Conservation (phyloP, 2,797 vertebrate species). For the Lerista edwardsae region DNA sequence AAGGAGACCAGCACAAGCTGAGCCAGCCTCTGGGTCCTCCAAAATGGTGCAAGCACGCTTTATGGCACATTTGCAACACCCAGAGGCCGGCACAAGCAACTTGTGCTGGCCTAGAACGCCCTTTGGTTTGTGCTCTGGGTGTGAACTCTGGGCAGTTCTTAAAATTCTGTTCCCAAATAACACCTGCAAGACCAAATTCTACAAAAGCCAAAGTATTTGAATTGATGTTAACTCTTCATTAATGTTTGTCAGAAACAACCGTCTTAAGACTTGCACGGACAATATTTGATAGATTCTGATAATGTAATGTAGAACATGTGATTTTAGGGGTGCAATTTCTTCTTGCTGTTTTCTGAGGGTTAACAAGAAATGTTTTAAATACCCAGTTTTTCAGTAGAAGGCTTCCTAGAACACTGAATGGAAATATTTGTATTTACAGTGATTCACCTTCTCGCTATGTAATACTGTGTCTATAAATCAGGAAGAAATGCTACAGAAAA, state of each 20-base stretch:
- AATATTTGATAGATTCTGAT: not conserved
- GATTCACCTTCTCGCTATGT: not conserved
- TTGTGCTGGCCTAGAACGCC: too few relatives aligned
- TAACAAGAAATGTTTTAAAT: slow-evolving; percentile 6
- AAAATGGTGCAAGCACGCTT: too few relatives aligned
- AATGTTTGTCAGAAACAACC: slow-evolving; percentile 9
- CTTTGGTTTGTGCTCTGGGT: too few relatives aligned
- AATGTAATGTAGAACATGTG: not conserved
- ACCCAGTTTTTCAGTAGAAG: slow-evolving; percentile 35
- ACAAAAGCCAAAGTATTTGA: slow-evolving; percentile 3
- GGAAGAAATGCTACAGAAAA: slow-evolving; percentile 20
- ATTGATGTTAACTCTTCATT: not conserved
- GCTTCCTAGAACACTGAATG: not conserved
- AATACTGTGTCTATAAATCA: slow-evolving; percentile 31
- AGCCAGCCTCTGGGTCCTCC: too few relatives aligned
- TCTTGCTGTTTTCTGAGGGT: not conserved
- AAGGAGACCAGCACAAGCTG: too few relatives aligned
- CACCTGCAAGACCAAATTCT: slow-evolving; percentile 15
- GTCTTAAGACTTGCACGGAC: not conserved
- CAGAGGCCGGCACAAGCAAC: too few relatives aligned
- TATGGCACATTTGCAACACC: too few relatives aligned
- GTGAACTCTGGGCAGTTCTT: too few relatives aligned
- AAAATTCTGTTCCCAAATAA: not conserved
- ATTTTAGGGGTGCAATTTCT: not conserved
- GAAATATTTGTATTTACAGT: not conserved